Evolutionary conservation across 2,113 vertebrate genomes (phyloP).

Genomic region (Typhlomys cinereus): DNA sequence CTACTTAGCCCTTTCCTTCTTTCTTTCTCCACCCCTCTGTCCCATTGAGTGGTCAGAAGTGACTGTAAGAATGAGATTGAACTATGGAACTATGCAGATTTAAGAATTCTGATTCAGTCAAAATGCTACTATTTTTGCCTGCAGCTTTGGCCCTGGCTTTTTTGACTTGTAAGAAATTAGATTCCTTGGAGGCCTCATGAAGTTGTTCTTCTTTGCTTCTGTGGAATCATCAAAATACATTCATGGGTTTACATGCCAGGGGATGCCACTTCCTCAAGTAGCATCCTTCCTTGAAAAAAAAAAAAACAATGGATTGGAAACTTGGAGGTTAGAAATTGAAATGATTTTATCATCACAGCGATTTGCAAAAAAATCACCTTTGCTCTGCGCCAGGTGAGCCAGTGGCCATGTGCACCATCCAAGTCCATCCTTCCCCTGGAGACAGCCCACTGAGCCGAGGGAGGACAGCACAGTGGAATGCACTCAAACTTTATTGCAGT

Average conservation of each 20-base stretch:
- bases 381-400: no score
- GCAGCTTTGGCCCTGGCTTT: conserved; percentile 57
- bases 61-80: background rate
- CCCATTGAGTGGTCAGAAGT: background rate
- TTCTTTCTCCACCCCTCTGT: background rate
- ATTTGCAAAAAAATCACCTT: no score
- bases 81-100: background rate
- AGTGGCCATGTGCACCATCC: no score
- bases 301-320: background rate
- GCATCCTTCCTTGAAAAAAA: no score
- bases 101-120: conserved; percentile 68
- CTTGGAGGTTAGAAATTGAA: background rate
- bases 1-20: background rate
- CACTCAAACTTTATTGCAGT: no score
- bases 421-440: no score
- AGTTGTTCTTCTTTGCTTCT: conserved; percentile 47
- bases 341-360: no score
- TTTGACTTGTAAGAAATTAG: conserved; percentile 52
- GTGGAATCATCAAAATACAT: conserved; percentile 54
- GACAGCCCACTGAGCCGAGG: no score
- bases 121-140: conserved; percentile 49
- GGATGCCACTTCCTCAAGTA: background rate
- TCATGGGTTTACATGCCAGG: conserved; percentile 54
- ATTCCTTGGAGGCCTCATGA: conserved; percentile 34
- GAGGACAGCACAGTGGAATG: no score